Conservation (phyloP, 2,888 invertebrate genomes). For the Drosophila tanythrix region DNA sequence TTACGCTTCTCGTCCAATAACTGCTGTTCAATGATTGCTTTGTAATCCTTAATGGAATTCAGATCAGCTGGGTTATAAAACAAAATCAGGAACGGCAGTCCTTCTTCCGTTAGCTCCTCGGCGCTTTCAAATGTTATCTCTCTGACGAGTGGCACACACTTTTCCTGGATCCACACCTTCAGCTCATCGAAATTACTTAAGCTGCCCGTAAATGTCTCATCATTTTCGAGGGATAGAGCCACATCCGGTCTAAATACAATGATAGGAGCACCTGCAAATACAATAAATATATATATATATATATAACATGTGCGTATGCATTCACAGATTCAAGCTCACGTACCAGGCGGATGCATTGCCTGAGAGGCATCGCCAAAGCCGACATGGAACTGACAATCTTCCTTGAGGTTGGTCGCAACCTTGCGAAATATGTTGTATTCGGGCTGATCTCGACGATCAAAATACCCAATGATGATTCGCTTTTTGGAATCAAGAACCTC, state of each 20-base stretch:
- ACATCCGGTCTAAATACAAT: slow-evolving; percentile 93
- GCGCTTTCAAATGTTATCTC: slow-evolving; percentile 99
- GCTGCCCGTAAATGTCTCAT: slow-evolving; percentile 93
- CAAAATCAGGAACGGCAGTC: slow-evolving; percentile 98
- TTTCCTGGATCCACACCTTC: slow-evolving; percentile 95
- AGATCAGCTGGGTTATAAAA: slow-evolving; percentile 95
- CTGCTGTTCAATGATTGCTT: slow-evolving; percentile 91
- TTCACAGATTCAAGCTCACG: slow-evolving; percentile 37
- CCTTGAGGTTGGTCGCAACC: slow-evolving; percentile 94
- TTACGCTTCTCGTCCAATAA: slow-evolving; percentile 96
- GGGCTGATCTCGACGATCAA: slow-evolving; percentile 91
- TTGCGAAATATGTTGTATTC: slow-evolving; percentile 92
- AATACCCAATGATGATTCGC: slow-evolving; percentile 95
- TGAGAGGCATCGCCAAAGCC: slow-evolving; percentile 94
- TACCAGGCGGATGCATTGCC: slow-evolving; percentile 94
- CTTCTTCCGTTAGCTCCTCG: slow-evolving; percentile 99
- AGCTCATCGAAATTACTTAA: slow-evolving; percentile 92
- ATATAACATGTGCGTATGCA: not conserved
- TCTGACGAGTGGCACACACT: slow-evolving; percentile 97
- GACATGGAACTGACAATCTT: slow-evolving; percentile 97
- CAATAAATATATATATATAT: not conserved
- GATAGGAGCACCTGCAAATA: slow-evolving; percentile 88
- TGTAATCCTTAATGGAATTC: slow-evolving; percentile 94
- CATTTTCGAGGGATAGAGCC: slow-evolving; percentile 91
- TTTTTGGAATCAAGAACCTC: slow-evolving; percentile 91